Evolutionary conservation across 2,888 invertebrate genomes (phyloP).

Genomic region (Melieria picta): DNA sequence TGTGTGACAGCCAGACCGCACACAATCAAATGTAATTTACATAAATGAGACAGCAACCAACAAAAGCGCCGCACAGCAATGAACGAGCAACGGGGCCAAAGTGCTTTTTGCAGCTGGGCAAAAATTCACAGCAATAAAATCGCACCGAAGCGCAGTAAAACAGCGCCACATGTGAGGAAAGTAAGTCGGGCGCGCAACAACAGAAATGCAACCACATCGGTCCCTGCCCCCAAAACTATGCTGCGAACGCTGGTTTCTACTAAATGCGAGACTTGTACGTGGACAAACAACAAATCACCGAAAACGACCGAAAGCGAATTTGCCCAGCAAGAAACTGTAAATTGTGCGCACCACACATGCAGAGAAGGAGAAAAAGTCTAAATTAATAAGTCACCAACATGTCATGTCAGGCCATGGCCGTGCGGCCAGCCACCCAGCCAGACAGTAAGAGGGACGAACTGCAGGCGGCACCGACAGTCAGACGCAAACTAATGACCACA

Average conservation of each 20-base stretch:
- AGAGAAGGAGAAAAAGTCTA: slow-evolving; percentile 10
- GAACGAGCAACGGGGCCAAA: neutral
- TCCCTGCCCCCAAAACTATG: slow-evolving; percentile 1
- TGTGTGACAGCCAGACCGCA: slow-evolving; percentile 27
- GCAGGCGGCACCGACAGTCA: slow-evolving; percentile 8
- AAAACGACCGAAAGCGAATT: neutral
- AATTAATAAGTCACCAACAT: slow-evolving; percentile 27
- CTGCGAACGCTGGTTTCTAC: neutral
- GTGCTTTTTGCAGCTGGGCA: neutral
- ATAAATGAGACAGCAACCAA: slow-evolving; percentile 23
- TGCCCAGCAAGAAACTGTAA: neutral
- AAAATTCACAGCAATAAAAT: neutral
- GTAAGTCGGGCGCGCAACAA: neutral
- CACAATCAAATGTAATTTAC: slow-evolving; percentile 35
- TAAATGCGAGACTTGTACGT: neutral
- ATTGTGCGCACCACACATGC: too few relatives aligned
- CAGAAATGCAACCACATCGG: neutral
- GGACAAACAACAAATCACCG: neutral
- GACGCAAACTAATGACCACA: slow-evolving; percentile 19
- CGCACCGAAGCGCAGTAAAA: neutral
- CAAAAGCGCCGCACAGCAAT: neutral
- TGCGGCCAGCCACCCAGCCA: neutral
- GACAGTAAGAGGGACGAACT: too few relatives aligned
- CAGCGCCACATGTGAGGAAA: neutral
- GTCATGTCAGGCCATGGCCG: slow-evolving; percentile 6